Evolutionary conservation across 2,888 invertebrate species (phyloP), one percentile per base, ranked within the genome.

Genomic region (Chorisops tibialis): DNA sequence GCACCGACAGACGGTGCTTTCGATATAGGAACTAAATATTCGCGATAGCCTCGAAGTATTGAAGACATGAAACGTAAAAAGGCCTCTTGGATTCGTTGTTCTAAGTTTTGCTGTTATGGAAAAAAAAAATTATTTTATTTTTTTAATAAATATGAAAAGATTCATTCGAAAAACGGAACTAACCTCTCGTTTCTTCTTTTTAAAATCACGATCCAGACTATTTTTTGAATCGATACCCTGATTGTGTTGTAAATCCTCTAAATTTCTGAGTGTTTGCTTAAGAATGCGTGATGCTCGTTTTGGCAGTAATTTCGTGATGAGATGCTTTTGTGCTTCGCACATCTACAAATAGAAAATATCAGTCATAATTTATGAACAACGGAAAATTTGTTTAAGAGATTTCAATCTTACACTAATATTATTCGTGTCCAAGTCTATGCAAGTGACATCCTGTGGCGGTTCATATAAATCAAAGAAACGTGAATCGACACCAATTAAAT

Each of bases 381-480:
- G 48, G 19, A 19, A n/a, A 21, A 16, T 43, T 58, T 16, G 18
- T 14, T 6, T 3, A 50, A 35, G n/a, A 50, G 50, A 37, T 49
- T 37, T 37, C 38, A 11, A 16, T 5, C 85, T 79, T 77, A 90
- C 87, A 65, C 93, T 94, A 66, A 99, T 94, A 70, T 93, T 94
- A 74, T 95, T 95, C 1, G 99, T 99, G 74, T 99, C 99, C 73
- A 99, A 83, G 82, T 99, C 98, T 51, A 99, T 91, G 79, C 97
- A 99, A 52, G 93, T 96, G 7, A 99, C 97, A 79, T 99, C 98
- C 14, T 87, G 81, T 24, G 99, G 99, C 24, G 96, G 97, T 75
- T 96, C 95, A 74, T 94, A 96, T 37, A 97, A 81, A 79, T 99
- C 98, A 76, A 99, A 99, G 81, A 96, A 97, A 67, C 96, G 83